Conservation (phyloP, 2,113 vertebrate species). For the Podarcis cretensis region DNA sequence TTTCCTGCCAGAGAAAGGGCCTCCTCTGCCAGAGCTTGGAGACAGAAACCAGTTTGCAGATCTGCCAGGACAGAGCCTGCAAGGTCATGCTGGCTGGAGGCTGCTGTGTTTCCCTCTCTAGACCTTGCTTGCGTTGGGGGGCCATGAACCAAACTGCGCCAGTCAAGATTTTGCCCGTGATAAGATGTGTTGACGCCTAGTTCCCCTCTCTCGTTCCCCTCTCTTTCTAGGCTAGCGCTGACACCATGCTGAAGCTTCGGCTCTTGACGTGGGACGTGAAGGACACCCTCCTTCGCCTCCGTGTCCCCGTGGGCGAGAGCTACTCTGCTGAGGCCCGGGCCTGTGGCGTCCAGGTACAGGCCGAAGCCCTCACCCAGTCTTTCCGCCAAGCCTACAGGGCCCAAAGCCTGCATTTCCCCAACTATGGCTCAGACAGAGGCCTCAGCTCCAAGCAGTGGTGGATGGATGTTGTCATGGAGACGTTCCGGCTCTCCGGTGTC, state of each 20-base stretch:
- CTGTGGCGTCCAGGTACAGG: slow-evolving; percentile 76
- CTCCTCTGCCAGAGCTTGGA: neutral
- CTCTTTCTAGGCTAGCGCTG: accelerated
- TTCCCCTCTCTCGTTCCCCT: neutral
- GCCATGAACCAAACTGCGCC: too few species aligned
- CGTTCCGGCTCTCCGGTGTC: slow-evolving; percentile 82
- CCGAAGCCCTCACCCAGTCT: slow-evolving; percentile 69
- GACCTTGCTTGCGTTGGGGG: too few species aligned
- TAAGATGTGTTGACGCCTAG: neutral
- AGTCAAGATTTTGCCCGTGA: too few species aligned
- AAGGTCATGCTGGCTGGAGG: neutral
- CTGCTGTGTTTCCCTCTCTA: neutral
- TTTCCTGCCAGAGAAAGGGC: neutral
- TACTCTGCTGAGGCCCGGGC: slow-evolving; percentile 82
- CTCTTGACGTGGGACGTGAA: slow-evolving; percentile 94
- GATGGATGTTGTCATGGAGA: slow-evolving; percentile 79
- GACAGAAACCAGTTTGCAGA: neutral
- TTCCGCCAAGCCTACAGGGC: slow-evolving; percentile 76
- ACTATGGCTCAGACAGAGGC: slow-evolving; percentile 84
- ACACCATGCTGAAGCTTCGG: slow-evolving; percentile 70
- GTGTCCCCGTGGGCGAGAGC: slow-evolving; percentile 81
- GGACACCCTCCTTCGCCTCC: slow-evolving; percentile 89
- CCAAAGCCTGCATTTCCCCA: slow-evolving; percentile 81
- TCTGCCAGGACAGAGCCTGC: neutral
- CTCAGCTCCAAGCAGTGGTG: slow-evolving; percentile 88